These are phyloP conservation scores for Chionodraco myersi DNA, from an alignment of 2,113 vertebrate species.

Conservation along the genomic window DNA sequence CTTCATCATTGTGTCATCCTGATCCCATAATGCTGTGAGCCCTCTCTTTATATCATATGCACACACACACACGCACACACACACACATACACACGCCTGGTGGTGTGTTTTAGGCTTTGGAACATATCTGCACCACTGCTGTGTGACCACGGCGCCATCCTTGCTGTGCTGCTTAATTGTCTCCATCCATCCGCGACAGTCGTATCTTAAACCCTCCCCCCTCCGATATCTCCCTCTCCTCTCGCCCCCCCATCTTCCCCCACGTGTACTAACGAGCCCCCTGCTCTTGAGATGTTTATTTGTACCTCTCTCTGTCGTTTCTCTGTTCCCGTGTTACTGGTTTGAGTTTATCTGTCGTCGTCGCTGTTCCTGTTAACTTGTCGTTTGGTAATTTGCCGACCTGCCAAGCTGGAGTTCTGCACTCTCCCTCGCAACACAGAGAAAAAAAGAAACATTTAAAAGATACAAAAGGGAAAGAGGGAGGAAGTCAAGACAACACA, in stretches of 20 bases:
- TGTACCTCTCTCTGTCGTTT: constrained; percentile 70
- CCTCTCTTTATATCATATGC: constrained; percentile 71
- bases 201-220: constrained; percentile 32
- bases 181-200: constrained; percentile 52
- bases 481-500: constrained; percentile 51
- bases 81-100: constrained; percentile 48
- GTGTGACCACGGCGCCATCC: constrained; percentile 62
- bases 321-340: constrained; percentile 65
- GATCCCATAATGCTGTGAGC: constrained; percentile 73
- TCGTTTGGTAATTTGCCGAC: constrained; percentile 71
- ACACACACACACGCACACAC: constrained; percentile 36
- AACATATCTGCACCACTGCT: constrained; percentile 77
- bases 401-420: constrained; percentile 78
- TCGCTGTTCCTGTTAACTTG: constrained; percentile 67
- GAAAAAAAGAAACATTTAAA: not conserved
- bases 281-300: constrained; percentile 69
- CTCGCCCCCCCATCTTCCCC: not conserved
- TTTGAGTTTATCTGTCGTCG: constrained; percentile 63
- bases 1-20: constrained; percentile 53
- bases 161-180: constrained; percentile 69
- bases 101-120: constrained; percentile 71
- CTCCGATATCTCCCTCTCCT: not conserved
- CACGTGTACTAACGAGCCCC: constrained; percentile 30
- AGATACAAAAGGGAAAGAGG: constrained; percentile 39
- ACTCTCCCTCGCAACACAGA: constrained; percentile 61